Base-by-base conservation (phyloP, 2,888 invertebrate species). In the Sphaerophoria taeniata region DNA sequence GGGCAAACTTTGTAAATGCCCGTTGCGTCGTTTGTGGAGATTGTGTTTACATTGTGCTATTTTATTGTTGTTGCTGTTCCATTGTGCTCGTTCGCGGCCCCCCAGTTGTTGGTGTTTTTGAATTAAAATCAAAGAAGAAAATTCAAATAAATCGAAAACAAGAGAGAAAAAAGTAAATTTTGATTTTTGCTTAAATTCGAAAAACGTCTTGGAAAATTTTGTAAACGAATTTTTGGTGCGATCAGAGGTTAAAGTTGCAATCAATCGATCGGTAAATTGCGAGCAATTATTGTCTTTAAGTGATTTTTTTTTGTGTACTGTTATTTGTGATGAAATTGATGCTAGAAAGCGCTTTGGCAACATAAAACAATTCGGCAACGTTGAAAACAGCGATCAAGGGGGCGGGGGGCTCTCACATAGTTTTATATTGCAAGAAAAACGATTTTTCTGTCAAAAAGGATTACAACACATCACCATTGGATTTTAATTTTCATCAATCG, bases 371-470 rank as follows among this genome's bases (percentile, higher is more conserved):
- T 11, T 65, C 53, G 6, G 6, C 31, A 34, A 45, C 16, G 43
- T 16, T 34, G 34, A 49, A 51, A 12, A 43, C n/a, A 55, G 9
- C 9, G 63, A 51, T 63, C 16, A 75, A 79, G 84, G 84, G 84
- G 84, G 84, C 84, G 84, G 84, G 84, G 71, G 84, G 84, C 75
- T 84, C 84, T 84, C 80, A 67, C 16, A 71, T 61, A 43, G 14
- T 51, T 24, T 63, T 31, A 55, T 70, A 74, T 71, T 71, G 75
- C 67, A 58, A 43, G 55, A 82, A 67, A 75, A 45, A 65, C 69
- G 16, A 65, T 45, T 45, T 45, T 83, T 53, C 24, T 60, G 43
- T 24, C 24, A 24, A 24, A 24, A 24, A 24, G 47, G 5, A 47
- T 5, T 0, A 31, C 31, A 9, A 3, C 33, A 34, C 33, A 31